Evolutionary conservation across 2,113 vertebrate species (phyloP).

Genomic region (Albula glossodonta): DNA sequence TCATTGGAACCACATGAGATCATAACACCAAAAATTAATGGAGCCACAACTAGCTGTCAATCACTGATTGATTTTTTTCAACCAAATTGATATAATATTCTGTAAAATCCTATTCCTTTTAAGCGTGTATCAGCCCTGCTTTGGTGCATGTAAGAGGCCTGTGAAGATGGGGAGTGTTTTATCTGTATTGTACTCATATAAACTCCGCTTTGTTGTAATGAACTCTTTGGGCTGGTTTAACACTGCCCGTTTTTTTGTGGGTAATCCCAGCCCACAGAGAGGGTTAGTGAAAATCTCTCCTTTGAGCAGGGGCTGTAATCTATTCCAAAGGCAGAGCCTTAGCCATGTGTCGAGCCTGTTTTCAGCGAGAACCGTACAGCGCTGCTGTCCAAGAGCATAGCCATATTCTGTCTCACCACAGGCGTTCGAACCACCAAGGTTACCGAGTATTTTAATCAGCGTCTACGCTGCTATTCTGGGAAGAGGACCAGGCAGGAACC

Average conservation of each 20-base stretch:
- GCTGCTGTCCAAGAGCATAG: not conserved
- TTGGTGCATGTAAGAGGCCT: too few species aligned
- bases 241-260: not conserved
- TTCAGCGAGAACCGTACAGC: not conserved
- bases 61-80: too few species aligned
- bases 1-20: too few species aligned
- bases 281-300: not conserved
- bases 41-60: too few species aligned
- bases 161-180: too few species aligned
- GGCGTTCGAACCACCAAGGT: not conserved
- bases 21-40: too few species aligned
- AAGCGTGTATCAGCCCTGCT: too few species aligned
- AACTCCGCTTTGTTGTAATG: too few species aligned
- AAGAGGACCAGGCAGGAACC: not conserved
- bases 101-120: too few species aligned
- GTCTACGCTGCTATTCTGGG: slow-evolving; percentile 2
- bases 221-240: not conserved
- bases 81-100: too few species aligned
- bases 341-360: not conserved
- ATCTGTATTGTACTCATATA: too few species aligned
- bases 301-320: not conserved
- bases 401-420: not conserved
- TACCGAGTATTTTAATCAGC: not conserved
- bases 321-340: not conserved
- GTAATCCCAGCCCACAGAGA: not conserved